Base-by-base conservation (phyloP, 2,113 vertebrate genomes). In the Diadophis punctatus region DNA sequence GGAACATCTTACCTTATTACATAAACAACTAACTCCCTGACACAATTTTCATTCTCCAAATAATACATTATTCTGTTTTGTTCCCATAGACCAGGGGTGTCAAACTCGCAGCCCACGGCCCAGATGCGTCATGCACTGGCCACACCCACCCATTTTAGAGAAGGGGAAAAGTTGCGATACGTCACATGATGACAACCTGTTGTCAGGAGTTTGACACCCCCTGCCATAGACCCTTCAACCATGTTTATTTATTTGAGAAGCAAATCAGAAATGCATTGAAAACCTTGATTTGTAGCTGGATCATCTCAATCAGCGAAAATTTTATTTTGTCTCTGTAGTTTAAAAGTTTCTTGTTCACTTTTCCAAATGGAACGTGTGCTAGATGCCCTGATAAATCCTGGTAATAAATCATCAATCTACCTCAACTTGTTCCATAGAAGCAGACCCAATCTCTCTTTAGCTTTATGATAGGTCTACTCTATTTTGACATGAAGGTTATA, bases 271-370 rank as follows among this genome's bases (percentile, higher is more conserved):
- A 93, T 95, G 96, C 94, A 95, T 89, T 8, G 88, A 97, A 95
- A 96, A 94, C 94, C 90, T 94, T 94, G 95, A 97, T 94, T 39
- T 96, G 96, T 98, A 98, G 98, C 98, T 98, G 98, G 97, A 98
- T 98, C 98, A 97, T 98, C 97, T 98, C 97, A 98, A 92, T 92
- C 95, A 90, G 96, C 97, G 97, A 97, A 97, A 97, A 96, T 98
- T 98, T 96, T 97, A 97, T 96, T 97, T 95, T 96, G 97, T 96
- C 97, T 97, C 97, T 97, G 97, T 98, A 97, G 97, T 98, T 98
- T 98, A 98, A 97, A 98, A 98, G 98, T 97, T 98, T 97, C 97
- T 97, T 97, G 97, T 97, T 98, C 97, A 94, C 96, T 96, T 97
- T 97, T 98, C 97, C 98, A 96, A 96, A 93, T 94, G 98, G 97